Evolutionary conservation across 2,797 vertebrate species (phyloP), one percentile per base, ranked within the genome.

Genomic region (Scomberomorus guttatus): DNA sequence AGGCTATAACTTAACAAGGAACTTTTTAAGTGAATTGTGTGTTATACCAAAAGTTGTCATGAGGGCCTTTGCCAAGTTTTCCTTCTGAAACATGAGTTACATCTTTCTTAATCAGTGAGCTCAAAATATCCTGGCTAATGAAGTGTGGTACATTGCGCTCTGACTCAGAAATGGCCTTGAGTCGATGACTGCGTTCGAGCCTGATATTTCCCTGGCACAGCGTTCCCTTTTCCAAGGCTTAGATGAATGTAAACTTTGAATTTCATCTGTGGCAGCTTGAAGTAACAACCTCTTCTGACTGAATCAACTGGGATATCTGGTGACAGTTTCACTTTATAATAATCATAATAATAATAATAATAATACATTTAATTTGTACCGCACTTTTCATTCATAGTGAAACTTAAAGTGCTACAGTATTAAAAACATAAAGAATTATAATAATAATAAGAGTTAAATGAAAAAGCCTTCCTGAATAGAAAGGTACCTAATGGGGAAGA

Each of bases 91-190:
- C 77, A 76, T 80, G 70, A 63, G 61, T 83, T 83, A 64, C 59
- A 89, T 91, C 80, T 86, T 71, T 88, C 84, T 85, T 89, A 84
- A 90, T 92, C 87, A 87, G 83, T 66, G 63, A 61, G 78, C 87
- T 81, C 68, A 80, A 86, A 90, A 90, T 90, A 89, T 87, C 80
- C 79, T 46, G 83, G 85, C 86, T 90, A 91, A 90, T 92, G 83
- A 91, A 91, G 90, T 82, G 89, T 76, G 81, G 64, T 80, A 68
- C 83, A 80, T 69, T 62, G 79, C 66, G 70, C 87, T 55, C 54
- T 85, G 87, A 89, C 87, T 91, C 81, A 82, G 74, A 89, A 84
- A 87, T 80, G 72, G 70, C 86, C 84, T 77, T 2, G 37, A 86
- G 89, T 78, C 71, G 80, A 84, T 87, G 85, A 92, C 86, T 87